Percentiles rank a stretch among this genome's conserved stretches.
These are phyloP conservation scores for Philereme vetulata DNA, from an alignment of 2,888 invertebrate genomes.

Conservation along the genomic window DNA sequence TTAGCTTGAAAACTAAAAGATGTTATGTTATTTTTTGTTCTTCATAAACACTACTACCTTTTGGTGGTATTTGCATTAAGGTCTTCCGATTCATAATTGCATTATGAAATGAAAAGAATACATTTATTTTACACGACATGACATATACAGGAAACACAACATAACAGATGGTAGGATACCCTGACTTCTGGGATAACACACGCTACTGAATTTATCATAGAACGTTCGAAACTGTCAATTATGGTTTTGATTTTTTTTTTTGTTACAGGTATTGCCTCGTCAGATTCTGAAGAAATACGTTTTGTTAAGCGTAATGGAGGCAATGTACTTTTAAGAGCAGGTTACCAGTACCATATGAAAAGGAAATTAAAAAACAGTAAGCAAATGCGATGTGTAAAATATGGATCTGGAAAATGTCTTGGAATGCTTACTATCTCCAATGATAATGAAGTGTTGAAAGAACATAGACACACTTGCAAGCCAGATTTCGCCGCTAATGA, in stretches of 20 bases:
- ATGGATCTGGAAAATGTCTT: slow-evolving; percentile 7
- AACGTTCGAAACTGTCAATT: no score
- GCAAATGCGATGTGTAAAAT: slow-evolving; percentile 18
- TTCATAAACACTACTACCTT: no score
- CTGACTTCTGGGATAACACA: no score
- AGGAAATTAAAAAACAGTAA: slow-evolving; percentile 6
- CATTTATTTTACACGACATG: no score
- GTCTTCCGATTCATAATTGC: no score
- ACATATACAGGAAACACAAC: no score
- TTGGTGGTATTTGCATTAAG: no score
- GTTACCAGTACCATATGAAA: slow-evolving; percentile 9
- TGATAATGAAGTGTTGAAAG: slow-evolving; percentile 13
- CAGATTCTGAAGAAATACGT: slow-evolving; percentile 1
- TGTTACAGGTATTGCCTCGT: background rate
- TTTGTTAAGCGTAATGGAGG: slow-evolving; percentile 10
- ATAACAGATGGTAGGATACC: no score
- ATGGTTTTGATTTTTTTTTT: background rate
- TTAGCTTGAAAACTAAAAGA: no score
- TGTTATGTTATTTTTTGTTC: no score
- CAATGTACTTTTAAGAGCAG: slow-evolving; percentile 6
- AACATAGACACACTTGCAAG: slow-evolving; percentile 3
- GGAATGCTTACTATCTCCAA: slow-evolving; percentile 7
- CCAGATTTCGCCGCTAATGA: slow-evolving; percentile 16
- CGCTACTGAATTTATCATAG: no score
- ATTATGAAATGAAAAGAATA: no score